Evolutionary conservation across 2,888 invertebrate genomes (phyloP), one percentile per base, ranked within the genome.

Genomic region (Trileptium ribeirensis): DNA sequence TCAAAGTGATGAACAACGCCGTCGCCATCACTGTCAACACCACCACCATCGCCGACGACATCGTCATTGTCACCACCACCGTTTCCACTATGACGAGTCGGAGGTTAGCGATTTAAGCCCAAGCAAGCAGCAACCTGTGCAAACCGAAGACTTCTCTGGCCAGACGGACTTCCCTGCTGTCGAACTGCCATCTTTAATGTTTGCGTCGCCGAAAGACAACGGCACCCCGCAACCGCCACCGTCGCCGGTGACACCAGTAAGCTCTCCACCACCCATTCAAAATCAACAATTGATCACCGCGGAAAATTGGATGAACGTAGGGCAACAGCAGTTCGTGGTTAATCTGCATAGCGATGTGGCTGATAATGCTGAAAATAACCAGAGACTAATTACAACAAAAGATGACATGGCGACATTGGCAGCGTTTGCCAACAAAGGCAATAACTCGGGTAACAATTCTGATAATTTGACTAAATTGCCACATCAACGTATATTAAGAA

Each of bases 151-250:
- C n/a, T 75, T 75, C n/a, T 2, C 38, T 2, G 37, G 37, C n/a
- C 77, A 75, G 39, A 75, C 77, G 8, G 77, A 75, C n/a, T 75
- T 75, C 36, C 77, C 77, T 3, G 19, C 64, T 19, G 39, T 38
- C 8, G 77, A 75, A 38, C n/a, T n/a, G 39, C 77, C 34, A 24
- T 51, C 24, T 8, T 51, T 51, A 24, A 51, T 24, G 51, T 51
- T 51, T 51, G 8, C 51, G 51, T 51, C 51, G 51, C 51, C 51
- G 51, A n/a, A n/a, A n/a, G n/a, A n/a, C n/a, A n/a, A n/a, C n/a
- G n/a, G n/a, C n/a, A n/a, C n/a, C n/a, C 51, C 51, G 24, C 51
- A 8, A 51, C 51, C 51, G 24, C 51, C 51, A 24, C n/a, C n/a
- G n/a, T 24, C 24, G 51, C 24, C 51, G 24, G 51, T 24, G 24